Evolutionary conservation across 2,888 invertebrate genomes (phyloP).

Genomic region (Euphydryas editha): DNA sequence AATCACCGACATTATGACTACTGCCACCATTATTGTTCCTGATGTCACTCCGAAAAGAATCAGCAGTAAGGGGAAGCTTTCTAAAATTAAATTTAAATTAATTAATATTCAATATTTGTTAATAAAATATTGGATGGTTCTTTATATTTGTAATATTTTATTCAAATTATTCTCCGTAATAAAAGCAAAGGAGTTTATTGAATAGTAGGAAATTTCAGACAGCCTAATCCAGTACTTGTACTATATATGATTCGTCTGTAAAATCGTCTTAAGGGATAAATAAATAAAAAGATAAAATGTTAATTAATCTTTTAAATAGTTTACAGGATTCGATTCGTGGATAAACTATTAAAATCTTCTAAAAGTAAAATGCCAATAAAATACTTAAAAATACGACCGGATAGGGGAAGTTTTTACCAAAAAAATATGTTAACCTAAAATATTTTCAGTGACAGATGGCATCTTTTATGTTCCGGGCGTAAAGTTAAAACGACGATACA

Average conservation of each 20-base stretch:
- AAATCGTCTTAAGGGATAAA: no score
- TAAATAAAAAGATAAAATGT: no score
- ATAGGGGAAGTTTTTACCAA: constrained; percentile 20
- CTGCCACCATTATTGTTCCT: constrained; percentile 93
- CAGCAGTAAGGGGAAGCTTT: constrained; percentile 90
- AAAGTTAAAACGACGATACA: constrained; percentile 70
- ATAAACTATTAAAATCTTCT: not conserved
- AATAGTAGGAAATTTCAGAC: no score
- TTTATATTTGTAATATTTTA: no score
- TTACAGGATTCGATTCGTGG: not conserved
- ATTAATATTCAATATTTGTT: not conserved
- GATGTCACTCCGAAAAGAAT: constrained; percentile 94
- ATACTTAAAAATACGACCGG: constrained; percentile 14
- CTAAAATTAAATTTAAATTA: constrained; percentile 71
- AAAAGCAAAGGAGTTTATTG: no score
- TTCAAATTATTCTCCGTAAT: no score
- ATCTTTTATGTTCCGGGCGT: constrained; percentile 59
- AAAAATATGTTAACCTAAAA: constrained; percentile 31
- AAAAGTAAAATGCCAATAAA: constrained; percentile 6
- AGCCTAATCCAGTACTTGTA: no score
- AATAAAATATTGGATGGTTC: not conserved
- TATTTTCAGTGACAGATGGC: constrained; percentile 39
- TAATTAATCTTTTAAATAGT: not conserved
- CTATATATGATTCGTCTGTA: no score
- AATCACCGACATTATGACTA: constrained; percentile 92